Base-by-base conservation (phyloP, 2,797 vertebrate genomes). In the Xenentodon cancila region DNA sequence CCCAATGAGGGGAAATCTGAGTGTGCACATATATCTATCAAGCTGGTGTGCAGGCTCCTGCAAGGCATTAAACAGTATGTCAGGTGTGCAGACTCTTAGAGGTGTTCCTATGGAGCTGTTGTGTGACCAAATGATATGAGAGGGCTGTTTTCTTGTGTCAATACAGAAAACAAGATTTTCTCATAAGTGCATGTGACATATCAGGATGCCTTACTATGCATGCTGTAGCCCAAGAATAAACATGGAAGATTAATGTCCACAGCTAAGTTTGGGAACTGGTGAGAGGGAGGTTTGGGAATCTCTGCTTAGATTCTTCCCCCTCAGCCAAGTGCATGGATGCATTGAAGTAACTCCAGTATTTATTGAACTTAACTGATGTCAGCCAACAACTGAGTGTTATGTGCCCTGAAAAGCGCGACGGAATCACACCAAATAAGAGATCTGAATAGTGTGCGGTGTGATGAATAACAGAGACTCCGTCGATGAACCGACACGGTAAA, bases 31-130 rank as follows among this genome's bases (percentile, higher is more conserved):
- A 2, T 27, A 34, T 79, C 53, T 61, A 34, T 66, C 52, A 61
- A 53, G 54, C 34, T 21, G 37, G 52, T 68, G 65, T 18, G 32
- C 49, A 45, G 64, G 22, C 37, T 73, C 37, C 63, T 73, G 52
- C 71, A 70, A 73, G 30, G 56, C 59, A 40, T 57, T 64, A 77
- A 82, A 71, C 67, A 77, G 59, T 47, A 43, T 3, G 16, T 74
- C 63, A 53, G 66, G 40, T 58, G 61, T 68, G 67, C 32, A 12
- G 67, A 56, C 43, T 63, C 19, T 62, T 66, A 48, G 49, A 8
- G 47, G 64, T 53, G 55, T 74, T 60, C 61, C 66, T 55, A 18
- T 64, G 45, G 34, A 54, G 64, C 16, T 60, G 57, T 64, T 42
- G 19, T 62, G 19, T 55, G 51, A 46, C 44, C 65, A 52, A 63